Evolutionary conservation across 1,140 invertebrate genomes (phyloP), one percentile per base, ranked within the genome.

Genomic region (Papilio polyxenes): DNA sequence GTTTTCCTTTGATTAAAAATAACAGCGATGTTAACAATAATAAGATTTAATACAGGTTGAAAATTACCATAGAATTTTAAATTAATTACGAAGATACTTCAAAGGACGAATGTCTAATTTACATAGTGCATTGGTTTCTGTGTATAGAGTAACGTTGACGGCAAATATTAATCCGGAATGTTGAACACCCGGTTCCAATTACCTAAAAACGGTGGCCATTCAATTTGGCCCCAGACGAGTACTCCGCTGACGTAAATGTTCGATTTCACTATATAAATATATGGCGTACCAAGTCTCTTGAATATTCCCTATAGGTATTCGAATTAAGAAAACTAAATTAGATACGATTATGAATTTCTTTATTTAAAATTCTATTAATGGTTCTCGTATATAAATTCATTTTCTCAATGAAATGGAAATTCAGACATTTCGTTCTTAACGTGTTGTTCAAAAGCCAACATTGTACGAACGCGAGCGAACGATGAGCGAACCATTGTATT

Each of bases 181-280:
- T 80, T 40, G 56, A 84, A 83, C 82, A 82, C 79, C 75, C 76
- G 51, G 69, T 85, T 83, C 78, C 85, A 86, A 86, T 86, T 83
- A 85, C 83, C 83, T 86, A 86, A 86, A 86, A 86, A 86, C 82
- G 82, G 13, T 62, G 59, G 77, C 85, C 83, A 86, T 86, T 85
- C 85, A 85, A 86, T 86, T 86, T 86, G 81, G 85, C 81, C 75
- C 77, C 75, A 75, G 78, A 56, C 69, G 75, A 77, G 44, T 77
- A 53, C 10, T 53, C 49, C 49, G 48, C 49, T 9, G 17, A 76
- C 75, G 37, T 75, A 53, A 76, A 76, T 20, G 75, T 77, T 51
- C 75, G 44, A 56, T 77, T 77, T 77, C n/a, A 31, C 11, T 49
- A 74, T 44, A 77, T 77, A 56, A 77, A 77, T 76, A 74, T 40